Evolutionary conservation across 92 coral and sea anemone species (phyloP), one percentile per base, ranked within the genome.

Genomic region (Phenganax subtilis): DNA sequence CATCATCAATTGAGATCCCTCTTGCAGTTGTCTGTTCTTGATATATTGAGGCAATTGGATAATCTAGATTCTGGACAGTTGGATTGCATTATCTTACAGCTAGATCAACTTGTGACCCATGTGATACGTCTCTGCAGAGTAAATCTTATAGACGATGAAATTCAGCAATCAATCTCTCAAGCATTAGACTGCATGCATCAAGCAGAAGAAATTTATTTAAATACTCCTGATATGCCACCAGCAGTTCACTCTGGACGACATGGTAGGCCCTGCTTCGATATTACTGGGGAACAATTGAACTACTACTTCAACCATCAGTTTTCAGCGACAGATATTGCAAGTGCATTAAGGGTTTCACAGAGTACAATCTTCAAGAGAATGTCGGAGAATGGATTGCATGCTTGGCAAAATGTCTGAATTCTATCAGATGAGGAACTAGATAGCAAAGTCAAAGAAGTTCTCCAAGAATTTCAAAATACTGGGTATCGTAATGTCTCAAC

Each of bases 361-460:
- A 87, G 89, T 72, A 75, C 90, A 55, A 53, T 87, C 57, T 76
- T 76, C 57, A 87, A 87, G 73, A 78, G 87, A 60, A 55, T 81
- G 61, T 57, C 71, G 70, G 29, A 59, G 16, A 71, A 81, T 73
- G 86, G 83, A 65, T 80, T 83, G 74, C 82, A 82, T 55, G 82
- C 64, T 62, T 69, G 73, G 54, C 72, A 66, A 75, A 80, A 74
- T 57, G 74, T 71, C 65, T 71, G 58, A 71, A 69, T 25, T 56
- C 72, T 85, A 64, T 57, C 85, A 11, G 86, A 86, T 86, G 75
- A 84, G 59, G 87, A 84, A 27, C 87, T 87, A 72, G 90, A 84
- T 52, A 85, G 56, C 30, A 84, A 54, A 72, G 81, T 87, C 51
- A 87, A 79, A 68, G 83, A 75, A 74, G 51, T 86, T 8, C 83